A percentile compares a stretch with the other conserved stretches of the same genome.
Conservation (phyloP, 1,140 invertebrate genomes). For the Colletes latitarsis region DNA sequence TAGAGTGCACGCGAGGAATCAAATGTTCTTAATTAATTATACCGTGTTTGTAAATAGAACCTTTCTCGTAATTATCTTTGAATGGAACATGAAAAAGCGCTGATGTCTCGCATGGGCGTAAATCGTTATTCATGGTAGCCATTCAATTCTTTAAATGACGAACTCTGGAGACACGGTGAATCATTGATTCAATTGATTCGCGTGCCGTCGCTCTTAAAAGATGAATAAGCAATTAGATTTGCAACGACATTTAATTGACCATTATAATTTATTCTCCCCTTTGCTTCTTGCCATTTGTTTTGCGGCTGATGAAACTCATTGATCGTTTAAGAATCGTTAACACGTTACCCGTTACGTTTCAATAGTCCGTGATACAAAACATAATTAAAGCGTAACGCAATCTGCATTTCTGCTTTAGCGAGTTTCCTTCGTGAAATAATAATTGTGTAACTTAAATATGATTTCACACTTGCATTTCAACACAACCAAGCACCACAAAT, state of each 20-base stretch:
- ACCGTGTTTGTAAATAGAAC: background rate
- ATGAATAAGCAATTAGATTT: conserved; percentile 33
- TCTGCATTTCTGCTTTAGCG: no score
- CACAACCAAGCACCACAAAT: no score
- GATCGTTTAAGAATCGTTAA: background rate
- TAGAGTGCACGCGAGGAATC: background rate
- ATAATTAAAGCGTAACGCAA: no score
- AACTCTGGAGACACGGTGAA: background rate
- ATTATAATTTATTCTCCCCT: background rate
- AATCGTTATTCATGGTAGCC: background rate
- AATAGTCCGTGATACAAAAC: no score
- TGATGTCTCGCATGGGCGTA: background rate
- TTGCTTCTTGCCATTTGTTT: background rate
- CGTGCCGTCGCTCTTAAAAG: conserved; percentile 3
- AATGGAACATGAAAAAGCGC: background rate
- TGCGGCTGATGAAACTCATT: background rate
- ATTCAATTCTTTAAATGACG: background rate
- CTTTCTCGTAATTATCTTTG: background rate
- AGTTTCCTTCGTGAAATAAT: no score
- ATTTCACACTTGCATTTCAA: no score
- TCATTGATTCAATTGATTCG: conserved; percentile 24
- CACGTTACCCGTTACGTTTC: background rate
- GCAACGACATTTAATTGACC: background rate
- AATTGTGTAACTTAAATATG: background rate
- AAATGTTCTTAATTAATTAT: background rate